These are phyloP conservation scores for Aporrectodea caliginosa DNA, from an alignment of 1,140 invertebrate genomes.

Conservation along the genomic window DNA sequence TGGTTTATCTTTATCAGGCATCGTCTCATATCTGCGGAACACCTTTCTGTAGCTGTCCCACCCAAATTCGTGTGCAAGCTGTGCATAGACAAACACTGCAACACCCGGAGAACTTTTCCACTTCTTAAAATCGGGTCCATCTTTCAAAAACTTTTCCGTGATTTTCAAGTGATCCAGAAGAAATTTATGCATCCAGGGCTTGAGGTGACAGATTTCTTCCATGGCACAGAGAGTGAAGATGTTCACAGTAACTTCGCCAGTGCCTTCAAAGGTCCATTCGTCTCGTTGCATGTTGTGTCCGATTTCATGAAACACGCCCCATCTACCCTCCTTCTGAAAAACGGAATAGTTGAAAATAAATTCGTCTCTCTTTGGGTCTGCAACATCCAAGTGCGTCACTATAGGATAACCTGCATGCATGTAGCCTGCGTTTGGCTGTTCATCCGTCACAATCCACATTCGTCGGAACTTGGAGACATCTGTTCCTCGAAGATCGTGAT, in stretches of 20 bases:
- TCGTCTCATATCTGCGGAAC: conserved; percentile 29
- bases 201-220: conserved; percentile 31
- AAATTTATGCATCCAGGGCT: conserved; percentile 37
- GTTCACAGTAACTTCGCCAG: conserved; percentile 38
- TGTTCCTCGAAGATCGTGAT: conserved; percentile 35
- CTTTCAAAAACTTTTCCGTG: conserved; percentile 26
- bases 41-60: conserved; percentile 34
- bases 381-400: conserved; percentile 37
- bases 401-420: conserved; percentile 43
- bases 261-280: conserved; percentile 38
- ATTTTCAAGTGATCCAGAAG: conserved; percentile 16
- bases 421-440: conserved; percentile 35
- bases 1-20: conserved; percentile 18
- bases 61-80: conserved; percentile 33
- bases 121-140: conserved; percentile 32
- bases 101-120: conserved; percentile 32
- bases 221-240: conserved; percentile 42
- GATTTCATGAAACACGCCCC: conserved; percentile 40
- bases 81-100: conserved; percentile 33
- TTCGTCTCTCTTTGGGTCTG: conserved; percentile 33
- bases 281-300: conserved; percentile 40
- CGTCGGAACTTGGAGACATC: conserved; percentile 25
- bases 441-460: conserved; percentile 37
- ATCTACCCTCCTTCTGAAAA: conserved; percentile 33
- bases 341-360: too few species aligned